Base-by-base conservation (phyloP, 2,797 vertebrate species). In the Aldrovandia affinis region DNA sequence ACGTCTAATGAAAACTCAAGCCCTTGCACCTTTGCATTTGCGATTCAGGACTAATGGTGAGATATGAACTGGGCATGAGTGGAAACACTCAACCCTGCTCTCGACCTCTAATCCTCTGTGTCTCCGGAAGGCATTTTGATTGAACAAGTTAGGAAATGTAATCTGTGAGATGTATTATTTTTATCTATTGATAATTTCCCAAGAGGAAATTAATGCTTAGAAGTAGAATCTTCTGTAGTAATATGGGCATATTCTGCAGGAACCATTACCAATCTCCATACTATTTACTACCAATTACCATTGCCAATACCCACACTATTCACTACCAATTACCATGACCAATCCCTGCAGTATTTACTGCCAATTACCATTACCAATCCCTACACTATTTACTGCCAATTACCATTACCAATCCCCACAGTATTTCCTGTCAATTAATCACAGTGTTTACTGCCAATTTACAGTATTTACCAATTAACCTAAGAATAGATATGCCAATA, bases 321-420 rank as follows among this genome's bases (percentile, higher is more conserved):
- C n/a, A n/a, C n/a, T n/a, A n/a, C 65, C 65, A 14, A 39, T 83
- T 83, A 63, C 87, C 70, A 88, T 86, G 85, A 88, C 84, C 39
- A 77, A 22, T 59, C 54, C 33, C 65, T 14, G n/a, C 85, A 83
- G 87, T 88, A 90, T 90, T 91, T 91, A 89, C 83, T 83, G 83
- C 85, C 65, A 14, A 39, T 83, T 83, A 63, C 87, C 70, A 88
- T 86, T 85, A 88, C 84, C 39, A 77, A 22, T 59, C 54, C 33
- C 65, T 14, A n/a, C 85, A 83, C 87, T 88, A 90, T 90, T 91
- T 91, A 89, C 83, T 83, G 83, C 85, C 65, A 14, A 39, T 83
- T 83, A 63, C 87, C 70, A 88, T 86, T 85, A 88, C 84, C 39
- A 77, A 22, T 59, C 54, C 33, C 65, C 50, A 52, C 85, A 83